Evolutionary conservation across 2,113 vertebrate genomes (phyloP).

Genomic region (Narcine bancroftii): DNA sequence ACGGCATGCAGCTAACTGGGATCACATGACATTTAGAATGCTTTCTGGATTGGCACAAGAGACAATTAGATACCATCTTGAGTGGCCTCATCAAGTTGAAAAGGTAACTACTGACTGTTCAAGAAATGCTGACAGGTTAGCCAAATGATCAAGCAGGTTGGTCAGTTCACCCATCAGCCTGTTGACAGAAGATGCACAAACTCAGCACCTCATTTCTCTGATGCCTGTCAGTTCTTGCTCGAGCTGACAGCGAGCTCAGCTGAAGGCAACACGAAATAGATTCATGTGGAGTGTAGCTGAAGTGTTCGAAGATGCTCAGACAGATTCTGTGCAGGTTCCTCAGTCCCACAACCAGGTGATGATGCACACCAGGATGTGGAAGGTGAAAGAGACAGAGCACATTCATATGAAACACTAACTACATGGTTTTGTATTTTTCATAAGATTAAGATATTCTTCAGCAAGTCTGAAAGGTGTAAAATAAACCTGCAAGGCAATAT

Average conservation of each 20-base stretch:
- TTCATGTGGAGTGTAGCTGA: not conserved
- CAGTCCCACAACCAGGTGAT: not conserved
- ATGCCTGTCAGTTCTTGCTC: slow-evolving; percentile 20
- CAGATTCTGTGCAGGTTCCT: not conserved
- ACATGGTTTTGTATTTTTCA: not conserved
- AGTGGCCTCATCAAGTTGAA: not conserved
- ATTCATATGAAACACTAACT: not conserved
- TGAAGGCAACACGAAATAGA: not conserved
- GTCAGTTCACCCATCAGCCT: not conserved
- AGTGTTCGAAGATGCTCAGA: not conserved
- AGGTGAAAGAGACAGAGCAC: not conserved
- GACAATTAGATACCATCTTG: not conserved
- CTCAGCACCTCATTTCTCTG: not conserved
- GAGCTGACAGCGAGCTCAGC: not conserved
- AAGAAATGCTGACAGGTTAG: not conserved
- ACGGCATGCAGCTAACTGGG: not conserved
- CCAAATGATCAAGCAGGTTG: not conserved
- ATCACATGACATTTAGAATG: not conserved
- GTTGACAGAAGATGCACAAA: not conserved
- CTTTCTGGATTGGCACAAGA: not conserved
- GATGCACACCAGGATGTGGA: not conserved
- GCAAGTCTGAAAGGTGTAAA: not conserved
- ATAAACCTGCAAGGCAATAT: not conserved
- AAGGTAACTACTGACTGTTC: not conserved
- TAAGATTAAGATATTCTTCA: not conserved